Evolutionary conservation across 2,888 invertebrate species (phyloP).

Genomic region (Helleia helle): DNA sequence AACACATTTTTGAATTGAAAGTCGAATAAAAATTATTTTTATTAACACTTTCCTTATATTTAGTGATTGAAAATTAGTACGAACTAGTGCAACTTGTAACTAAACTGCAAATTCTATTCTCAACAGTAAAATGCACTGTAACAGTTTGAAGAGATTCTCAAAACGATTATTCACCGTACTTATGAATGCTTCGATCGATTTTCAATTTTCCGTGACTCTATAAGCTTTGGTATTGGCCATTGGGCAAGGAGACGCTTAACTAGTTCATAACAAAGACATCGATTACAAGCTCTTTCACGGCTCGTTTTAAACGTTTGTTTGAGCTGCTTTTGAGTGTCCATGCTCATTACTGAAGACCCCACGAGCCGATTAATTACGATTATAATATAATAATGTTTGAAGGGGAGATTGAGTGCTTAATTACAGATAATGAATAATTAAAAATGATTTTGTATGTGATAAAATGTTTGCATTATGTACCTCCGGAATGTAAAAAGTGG

Average conservation of each 20-base stretch:
- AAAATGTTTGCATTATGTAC: too few relatives aligned
- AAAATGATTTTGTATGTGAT: too few relatives aligned
- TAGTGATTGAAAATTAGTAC: too few relatives aligned
- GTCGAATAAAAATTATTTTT: too few relatives aligned
- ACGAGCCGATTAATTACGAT: not conserved
- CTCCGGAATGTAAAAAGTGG: too few relatives aligned
- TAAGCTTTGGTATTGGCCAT: slow-evolving; percentile 5
- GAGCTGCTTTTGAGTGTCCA: not conserved
- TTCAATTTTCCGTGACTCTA: not conserved
- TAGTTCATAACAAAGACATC: slow-evolving; percentile 15
- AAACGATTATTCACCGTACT: slow-evolving; percentile 5
- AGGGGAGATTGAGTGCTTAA: too few relatives aligned
- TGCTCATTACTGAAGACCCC: not conserved
- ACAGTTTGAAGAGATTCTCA: not conserved
- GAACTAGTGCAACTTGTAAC: too few relatives aligned
- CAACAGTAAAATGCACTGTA: slow-evolving; percentile 2
- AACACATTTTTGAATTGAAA: too few relatives aligned
- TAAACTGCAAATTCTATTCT: not conserved
- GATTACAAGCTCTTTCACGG: slow-evolving; percentile 17
- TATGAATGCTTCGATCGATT: not conserved
- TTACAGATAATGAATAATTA: too few relatives aligned
- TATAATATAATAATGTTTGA: too few relatives aligned
- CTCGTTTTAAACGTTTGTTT: slow-evolving; percentile 15
- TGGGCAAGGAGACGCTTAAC: slow-evolving; percentile 10
- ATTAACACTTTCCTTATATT: too few relatives aligned